Evolutionary conservation across 2,113 vertebrate genomes (phyloP).

Genomic region (Oenanthe oenanthe): DNA sequence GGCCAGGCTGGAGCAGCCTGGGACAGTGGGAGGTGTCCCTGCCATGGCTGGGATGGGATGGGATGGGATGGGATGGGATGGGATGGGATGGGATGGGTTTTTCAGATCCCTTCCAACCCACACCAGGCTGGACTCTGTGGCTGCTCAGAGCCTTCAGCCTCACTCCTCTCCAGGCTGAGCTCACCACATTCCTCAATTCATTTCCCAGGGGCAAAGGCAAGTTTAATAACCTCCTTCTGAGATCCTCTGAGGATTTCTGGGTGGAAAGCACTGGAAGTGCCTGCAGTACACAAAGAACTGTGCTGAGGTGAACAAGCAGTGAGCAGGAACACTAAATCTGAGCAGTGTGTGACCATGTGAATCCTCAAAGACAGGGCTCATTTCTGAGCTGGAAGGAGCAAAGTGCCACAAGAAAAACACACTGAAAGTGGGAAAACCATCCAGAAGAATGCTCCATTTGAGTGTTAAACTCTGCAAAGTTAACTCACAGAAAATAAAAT

Average conservation of each 20-base stretch:
- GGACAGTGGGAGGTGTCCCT: fast-evolving
- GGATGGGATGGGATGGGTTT: fast-evolving
- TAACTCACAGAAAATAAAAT: not conserved
- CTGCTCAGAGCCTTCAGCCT: not conserved
- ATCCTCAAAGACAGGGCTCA: not conserved
- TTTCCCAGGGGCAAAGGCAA: not conserved
- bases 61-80: fast-evolving
- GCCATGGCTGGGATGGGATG: not conserved
- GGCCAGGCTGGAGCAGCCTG: not conserved
- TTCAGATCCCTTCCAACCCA: not conserved
- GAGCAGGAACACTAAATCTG: not conserved
- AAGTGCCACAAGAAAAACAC: not conserved
- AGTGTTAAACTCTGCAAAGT: not conserved
- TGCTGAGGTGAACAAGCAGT: fast-evolving
- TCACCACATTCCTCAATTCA: not conserved
- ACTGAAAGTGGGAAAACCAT: not conserved
- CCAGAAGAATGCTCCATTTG: not conserved
- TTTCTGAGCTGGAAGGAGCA: not conserved
- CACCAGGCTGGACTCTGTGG: not conserved
- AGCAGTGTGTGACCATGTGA: not conserved
- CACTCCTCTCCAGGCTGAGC: not conserved
- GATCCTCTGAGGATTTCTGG: not conserved
- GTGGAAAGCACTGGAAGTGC: not conserved
- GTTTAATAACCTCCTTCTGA: not conserved
- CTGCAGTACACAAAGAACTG: fast-evolving